Evolutionary conservation across 2,113 vertebrate genomes (phyloP).

Genomic region (Actenoides hombroni): DNA sequence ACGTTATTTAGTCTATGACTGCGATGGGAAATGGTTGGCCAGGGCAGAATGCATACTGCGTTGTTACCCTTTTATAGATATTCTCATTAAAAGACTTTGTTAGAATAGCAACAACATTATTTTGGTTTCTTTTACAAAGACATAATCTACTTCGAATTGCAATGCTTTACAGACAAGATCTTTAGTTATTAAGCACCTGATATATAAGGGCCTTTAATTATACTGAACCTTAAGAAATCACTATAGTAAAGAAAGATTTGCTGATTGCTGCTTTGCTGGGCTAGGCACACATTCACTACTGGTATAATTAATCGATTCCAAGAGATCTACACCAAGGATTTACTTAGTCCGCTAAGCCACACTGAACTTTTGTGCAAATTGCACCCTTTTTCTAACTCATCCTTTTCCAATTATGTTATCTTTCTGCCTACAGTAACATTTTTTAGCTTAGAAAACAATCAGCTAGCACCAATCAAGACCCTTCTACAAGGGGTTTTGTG

Average conservation of each 20-base stretch:
- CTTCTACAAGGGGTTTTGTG: neutral
- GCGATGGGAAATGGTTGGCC: neutral
- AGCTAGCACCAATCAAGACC: neutral
- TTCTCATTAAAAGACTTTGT: slow-evolving; percentile 10
- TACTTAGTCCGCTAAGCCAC: neutral
- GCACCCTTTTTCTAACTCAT: neutral
- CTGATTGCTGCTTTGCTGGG: slow-evolving; percentile 45
- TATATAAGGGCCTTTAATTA: slow-evolving; percentile 38
- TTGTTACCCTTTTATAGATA: slow-evolving; percentile 2
- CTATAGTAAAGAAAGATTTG: slow-evolving; percentile 40
- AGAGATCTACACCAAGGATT: neutral
- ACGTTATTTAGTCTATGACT: neutral
- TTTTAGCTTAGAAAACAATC: neutral
- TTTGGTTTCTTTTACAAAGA: neutral
- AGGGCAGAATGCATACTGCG: neutral
- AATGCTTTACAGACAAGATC: neutral
- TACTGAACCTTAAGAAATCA: slow-evolving; percentile 15
- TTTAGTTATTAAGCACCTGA: slow-evolving; percentile 46
- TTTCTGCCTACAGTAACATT: neutral
- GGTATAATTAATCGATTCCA: slow-evolving; percentile 13
- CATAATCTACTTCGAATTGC: neutral
- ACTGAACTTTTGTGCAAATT: neutral
- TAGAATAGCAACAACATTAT: neutral
- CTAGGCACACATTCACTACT: slow-evolving; percentile 50
- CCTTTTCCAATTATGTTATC: neutral